Percentiles rank a stretch among this genome's conserved stretches.
phyloP scores from a whole-genome alignment of 35 echinoderm and acorn worm species.

The Heliocidaris erythrogramma region DNA sequence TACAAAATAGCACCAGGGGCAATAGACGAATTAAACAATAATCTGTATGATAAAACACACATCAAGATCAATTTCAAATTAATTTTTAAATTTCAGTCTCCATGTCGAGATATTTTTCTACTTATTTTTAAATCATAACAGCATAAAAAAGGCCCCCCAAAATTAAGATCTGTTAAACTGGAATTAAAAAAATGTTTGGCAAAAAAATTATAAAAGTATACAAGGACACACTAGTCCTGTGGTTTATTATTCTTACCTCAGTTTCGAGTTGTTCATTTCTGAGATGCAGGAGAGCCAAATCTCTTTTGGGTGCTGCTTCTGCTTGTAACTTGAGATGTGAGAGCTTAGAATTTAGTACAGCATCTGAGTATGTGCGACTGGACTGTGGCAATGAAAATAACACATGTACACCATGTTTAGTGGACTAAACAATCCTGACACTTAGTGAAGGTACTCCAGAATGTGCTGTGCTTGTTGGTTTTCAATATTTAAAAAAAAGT shows the following conservation, averaged over 20 bases:
- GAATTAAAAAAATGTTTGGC: neutral
- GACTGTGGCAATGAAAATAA: neutral
- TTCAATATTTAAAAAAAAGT: no score
- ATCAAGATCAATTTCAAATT: no score
- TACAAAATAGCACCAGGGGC: no score
- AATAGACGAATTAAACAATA: neutral
- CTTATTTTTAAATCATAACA: no score
- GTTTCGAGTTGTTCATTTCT: slow-evolving; percentile 78
- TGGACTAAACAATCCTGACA: neutral
- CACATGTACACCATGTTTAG: neutral
- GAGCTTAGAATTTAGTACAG: neutral
- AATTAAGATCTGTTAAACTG: neutral
- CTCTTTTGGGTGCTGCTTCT: slow-evolving; percentile 30
- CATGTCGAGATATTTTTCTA: no score
- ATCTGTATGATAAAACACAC: neutral
- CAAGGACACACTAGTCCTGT: neutral
- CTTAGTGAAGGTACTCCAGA: neutral
- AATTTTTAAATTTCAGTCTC: no score
- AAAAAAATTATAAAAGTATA: neutral
- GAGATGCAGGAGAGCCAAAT: slow-evolving; percentile 62
- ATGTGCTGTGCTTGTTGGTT: neutral
- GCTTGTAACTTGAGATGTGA: slow-evolving; percentile 28
- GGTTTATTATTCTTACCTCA: slow-evolving; percentile 57
- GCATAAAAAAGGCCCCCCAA: neutral
- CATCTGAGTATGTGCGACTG: slow-evolving; percentile 26